phyloP scores from a whole-genome alignment of 2,797 vertebrate genomes.

The Microctenopoma steveboyesi region DNA sequence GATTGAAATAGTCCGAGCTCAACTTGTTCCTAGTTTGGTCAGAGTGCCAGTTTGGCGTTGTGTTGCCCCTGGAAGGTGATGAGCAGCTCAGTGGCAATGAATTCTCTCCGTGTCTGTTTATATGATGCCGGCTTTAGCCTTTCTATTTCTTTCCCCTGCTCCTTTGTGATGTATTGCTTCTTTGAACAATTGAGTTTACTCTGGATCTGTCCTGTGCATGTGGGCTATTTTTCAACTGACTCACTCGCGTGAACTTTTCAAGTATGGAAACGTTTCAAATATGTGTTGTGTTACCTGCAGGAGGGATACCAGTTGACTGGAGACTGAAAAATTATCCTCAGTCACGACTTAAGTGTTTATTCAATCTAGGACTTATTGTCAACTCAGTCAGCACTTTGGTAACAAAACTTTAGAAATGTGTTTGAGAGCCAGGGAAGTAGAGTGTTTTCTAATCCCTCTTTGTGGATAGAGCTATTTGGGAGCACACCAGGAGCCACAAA shows the following conservation, averaged over 20 bases:
- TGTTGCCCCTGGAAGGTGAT: conserved; percentile 64
- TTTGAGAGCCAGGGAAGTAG: conserved; percentile 48
- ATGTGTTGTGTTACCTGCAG: conserved; percentile 57
- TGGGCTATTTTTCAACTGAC: conserved; percentile 44
- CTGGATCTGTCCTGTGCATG: conserved; percentile 39
- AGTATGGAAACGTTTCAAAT: conserved; percentile 33
- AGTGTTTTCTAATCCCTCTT: conserved; percentile 64
- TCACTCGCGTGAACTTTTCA: conserved; percentile 47
- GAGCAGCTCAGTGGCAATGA: conserved; percentile 49
- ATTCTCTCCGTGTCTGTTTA: conserved; percentile 62
- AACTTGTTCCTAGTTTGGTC: conserved; percentile 65
- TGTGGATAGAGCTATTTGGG: conserved; percentile 51
- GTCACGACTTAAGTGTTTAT: conserved; percentile 68
- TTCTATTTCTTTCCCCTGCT: conserved; percentile 11
- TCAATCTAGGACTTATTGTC: conserved; percentile 71
- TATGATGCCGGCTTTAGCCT: conserved; percentile 25
- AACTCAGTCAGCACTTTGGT: conserved; percentile 60
- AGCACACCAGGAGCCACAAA: conserved; percentile 54
- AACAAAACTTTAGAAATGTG: conserved; percentile 43
- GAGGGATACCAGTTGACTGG: conserved; percentile 38
- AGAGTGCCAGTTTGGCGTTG: conserved; percentile 50
- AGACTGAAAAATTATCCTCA: conserved; percentile 50
- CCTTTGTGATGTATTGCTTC: conserved; percentile 64
- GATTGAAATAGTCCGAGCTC: conserved; percentile 47
- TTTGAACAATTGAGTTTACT: conserved; percentile 47